Base-by-base conservation (phyloP, 2,113 vertebrate species). In the Vulpes ferrilata region DNA sequence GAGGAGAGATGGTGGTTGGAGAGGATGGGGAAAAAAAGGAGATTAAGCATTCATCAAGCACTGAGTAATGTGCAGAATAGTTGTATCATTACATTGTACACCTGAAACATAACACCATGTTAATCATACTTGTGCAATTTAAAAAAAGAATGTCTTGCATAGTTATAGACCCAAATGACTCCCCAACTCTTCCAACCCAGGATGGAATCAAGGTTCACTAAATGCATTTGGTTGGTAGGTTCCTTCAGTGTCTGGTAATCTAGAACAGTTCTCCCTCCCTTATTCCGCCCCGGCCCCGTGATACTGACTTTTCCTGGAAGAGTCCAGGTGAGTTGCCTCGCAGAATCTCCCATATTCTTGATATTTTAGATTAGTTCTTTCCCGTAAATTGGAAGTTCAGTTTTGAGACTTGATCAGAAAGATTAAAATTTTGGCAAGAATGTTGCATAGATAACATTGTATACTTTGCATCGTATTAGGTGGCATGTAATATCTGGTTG, bases 291-390 rank as follows among this genome's bases (percentile, higher is more conserved):
- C 69, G 8, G 20, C 30, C 7, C 48, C 25, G n/a, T 30, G 59
- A 53, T 35, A 71, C 2, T 48, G 22, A 85, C 38, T 67, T 85
- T 87, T 53, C 69, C 80, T 78, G 38, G 30, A 64, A 11, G 55
- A n/a, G 32, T 83, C 38, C 51, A 78, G 35, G 38, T 11, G 92
- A 87, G 7, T 0, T 93, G 85, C 93, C 22, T 87, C 38, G 83
- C 4, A 73, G 27, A 96, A 81, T 80, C 17, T 74, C 17, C 81
- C 25, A 87, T 71, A 69, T 43, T 59, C 55, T 78, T n/a, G 93
- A 90, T 43, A 87, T 87, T 95, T 87, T 81, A 83, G 30, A 80
- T 25, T 60, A 53, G 30, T 82, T 93, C 64, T 32, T 88, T 85
- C 90, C 55, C 69, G 6, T 93, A 32, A 96, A 60, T 4, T 83